Percentiles rank a stretch among this genome's conserved stretches.
These are phyloP conservation scores for Cotesia congregata DNA, from an alignment of 2,888 invertebrate genomes.

Conservation along the genomic window DNA sequence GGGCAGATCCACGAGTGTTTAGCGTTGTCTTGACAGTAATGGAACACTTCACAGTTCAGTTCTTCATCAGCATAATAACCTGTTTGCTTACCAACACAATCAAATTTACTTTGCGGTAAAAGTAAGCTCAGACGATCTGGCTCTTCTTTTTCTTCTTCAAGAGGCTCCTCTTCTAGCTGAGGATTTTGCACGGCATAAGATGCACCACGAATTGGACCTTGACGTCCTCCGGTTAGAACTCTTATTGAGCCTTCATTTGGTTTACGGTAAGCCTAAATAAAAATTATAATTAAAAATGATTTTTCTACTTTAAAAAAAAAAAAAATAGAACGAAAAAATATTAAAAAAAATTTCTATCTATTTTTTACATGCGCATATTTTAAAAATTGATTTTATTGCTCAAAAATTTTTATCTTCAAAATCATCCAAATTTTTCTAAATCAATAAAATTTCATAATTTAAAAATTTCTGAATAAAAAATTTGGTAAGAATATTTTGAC, in stretches of 20 bases:
- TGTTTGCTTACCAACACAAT: constrained; percentile 83
- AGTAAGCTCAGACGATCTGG: constrained; percentile 86
- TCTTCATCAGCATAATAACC: constrained; percentile 94
- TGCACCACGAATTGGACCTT: constrained; percentile 48
- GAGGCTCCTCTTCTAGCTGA: constrained; percentile 70
- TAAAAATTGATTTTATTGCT: no score
- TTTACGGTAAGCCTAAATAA: constrained; percentile 39
- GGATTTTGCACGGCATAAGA: constrained; percentile 52
- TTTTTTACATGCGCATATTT: no score
- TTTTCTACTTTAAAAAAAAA: no score
- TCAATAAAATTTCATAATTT: no score
- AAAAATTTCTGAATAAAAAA: no score
- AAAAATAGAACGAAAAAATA: no score
- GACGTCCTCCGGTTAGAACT: constrained; percentile 51
- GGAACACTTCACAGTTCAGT: constrained; percentile 91
- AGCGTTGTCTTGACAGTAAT: constrained; percentile 91
- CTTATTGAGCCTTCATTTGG: constrained; percentile 55
- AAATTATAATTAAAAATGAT: neutral
- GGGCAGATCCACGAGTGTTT: constrained; percentile 95
- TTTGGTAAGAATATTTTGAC: no score
- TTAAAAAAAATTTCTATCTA: no score
- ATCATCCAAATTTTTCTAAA: no score
- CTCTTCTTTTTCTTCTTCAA: constrained; percentile 84
- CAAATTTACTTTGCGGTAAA: constrained; percentile 87
- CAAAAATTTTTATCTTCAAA: no score